Percentiles rank a stretch among this genome's conserved stretches.
phyloP scores from a whole-genome alignment of 2,797 vertebrate genomes.

The Mus minutoides region DNA sequence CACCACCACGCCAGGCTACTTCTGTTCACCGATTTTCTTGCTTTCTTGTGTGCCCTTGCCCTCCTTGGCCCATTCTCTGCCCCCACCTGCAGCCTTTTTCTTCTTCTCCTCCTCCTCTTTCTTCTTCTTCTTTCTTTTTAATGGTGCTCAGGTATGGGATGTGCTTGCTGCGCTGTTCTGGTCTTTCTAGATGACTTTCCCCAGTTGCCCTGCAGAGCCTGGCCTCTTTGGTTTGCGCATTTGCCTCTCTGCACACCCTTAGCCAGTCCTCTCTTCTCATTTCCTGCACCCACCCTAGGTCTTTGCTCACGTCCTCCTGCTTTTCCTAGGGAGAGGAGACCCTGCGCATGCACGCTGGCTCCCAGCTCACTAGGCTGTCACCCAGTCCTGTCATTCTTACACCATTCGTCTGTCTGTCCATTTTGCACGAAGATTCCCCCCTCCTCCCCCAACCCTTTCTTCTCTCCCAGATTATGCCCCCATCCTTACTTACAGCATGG shows the following conservation, averaged over 20 bases:
- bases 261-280: neutral
- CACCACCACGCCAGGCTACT: neutral
- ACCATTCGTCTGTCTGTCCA: neutral
- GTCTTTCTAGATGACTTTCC: neutral
- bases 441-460: neutral
- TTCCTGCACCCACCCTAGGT: neutral
- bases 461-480: neutral
- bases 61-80: neutral
- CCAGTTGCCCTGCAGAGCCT: neutral
- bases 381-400: neutral
- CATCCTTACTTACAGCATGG: constrained; percentile 73
- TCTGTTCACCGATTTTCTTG: neutral
- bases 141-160: neutral
- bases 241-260: neutral
- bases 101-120: rapidly evolving
- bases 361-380: neutral
- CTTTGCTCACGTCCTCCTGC: neutral
- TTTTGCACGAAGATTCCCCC: constrained; percentile 49
- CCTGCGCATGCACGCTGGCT: constrained; percentile 19
- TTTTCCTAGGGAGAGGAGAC: neutral
- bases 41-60: neutral
- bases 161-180: neutral
- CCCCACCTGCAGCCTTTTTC: neutral
- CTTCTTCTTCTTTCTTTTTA: no score
- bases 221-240: neutral